Evolutionary conservation across 2,113 vertebrate species (phyloP).

Genomic region (Naja naja): DNA sequence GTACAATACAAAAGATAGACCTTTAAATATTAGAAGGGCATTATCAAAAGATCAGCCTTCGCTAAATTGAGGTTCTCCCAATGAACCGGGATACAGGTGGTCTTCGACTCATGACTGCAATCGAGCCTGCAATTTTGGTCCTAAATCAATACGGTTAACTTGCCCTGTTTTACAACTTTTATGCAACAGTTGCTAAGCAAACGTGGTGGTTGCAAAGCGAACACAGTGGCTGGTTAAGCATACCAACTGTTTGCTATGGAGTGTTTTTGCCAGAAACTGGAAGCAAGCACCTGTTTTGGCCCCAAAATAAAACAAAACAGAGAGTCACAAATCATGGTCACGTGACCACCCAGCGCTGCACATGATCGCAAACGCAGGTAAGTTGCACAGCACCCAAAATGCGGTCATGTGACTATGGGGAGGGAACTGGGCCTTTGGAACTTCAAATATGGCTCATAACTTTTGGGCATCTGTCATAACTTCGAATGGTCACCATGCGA

Average conservation of each 20-base stretch:
- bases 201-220: no score
- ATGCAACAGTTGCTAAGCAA: no score
- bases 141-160: no score
- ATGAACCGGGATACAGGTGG: neutral
- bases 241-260: no score
- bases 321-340: neutral
- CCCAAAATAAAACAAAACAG: no score
- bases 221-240: no score
- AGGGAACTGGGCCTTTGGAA: neutral
- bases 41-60: neutral
- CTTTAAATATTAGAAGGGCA: neutral
- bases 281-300: neutral
- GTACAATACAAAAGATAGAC: neutral
- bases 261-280: no score
- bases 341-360: neutral
- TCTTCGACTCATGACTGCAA: no score
- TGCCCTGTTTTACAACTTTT: no score
- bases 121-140: no score
- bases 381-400: neutral
- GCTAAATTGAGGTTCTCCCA: neutral
- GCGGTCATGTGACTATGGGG: neutral
- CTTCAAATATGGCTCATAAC: neutral
- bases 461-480: neutral
- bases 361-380: neutral
- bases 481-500: neutral